These are phyloP conservation scores for Cremastobaeus sp. DNA, from an alignment of 2,888 invertebrate genomes.

Conservation along the genomic window DNA sequence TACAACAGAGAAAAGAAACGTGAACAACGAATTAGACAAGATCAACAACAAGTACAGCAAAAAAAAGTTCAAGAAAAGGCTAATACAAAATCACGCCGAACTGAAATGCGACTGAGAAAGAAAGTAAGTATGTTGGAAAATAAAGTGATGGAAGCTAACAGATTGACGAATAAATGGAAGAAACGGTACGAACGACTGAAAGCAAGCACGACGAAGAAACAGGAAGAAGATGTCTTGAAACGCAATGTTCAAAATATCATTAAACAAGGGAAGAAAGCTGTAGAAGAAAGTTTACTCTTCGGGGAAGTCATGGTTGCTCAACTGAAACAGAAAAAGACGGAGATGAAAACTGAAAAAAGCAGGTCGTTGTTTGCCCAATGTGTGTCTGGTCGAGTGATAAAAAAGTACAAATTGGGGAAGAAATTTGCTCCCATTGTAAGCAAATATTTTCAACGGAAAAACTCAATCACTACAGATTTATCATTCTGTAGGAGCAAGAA, in stretches of 20 bases:
- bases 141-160: background rate
- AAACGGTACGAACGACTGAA: constrained; percentile 5
- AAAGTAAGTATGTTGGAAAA: background rate
- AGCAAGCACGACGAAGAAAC: background rate
- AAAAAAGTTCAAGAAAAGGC: too few relatives aligned
- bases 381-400: constrained; percentile 19
- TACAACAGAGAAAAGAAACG: constrained; percentile 14
- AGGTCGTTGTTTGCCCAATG: constrained; percentile 22
- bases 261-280: constrained; percentile 7
- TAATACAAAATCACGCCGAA: constrained; percentile 8
- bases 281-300: constrained; percentile 19
- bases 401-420: constrained; percentile 28
- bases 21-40: constrained; percentile 12
- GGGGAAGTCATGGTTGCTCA: constrained; percentile 18
- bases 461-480: constrained; percentile 1
- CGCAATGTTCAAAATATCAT: constrained; percentile 24
- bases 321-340: constrained; percentile 1
- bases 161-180: background rate
- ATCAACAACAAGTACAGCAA: background rate
- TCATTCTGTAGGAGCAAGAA: constrained; percentile 14
- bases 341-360: constrained; percentile 19
- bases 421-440: constrained; percentile 12
- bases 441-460: constrained; percentile 14
- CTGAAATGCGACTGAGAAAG: constrained; percentile 1
- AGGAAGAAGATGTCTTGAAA: constrained; percentile 5